These are phyloP conservation scores for Brachionus plicatilis DNA, from an alignment of 1,140 invertebrate species.

Conservation along the genomic window DNA sequence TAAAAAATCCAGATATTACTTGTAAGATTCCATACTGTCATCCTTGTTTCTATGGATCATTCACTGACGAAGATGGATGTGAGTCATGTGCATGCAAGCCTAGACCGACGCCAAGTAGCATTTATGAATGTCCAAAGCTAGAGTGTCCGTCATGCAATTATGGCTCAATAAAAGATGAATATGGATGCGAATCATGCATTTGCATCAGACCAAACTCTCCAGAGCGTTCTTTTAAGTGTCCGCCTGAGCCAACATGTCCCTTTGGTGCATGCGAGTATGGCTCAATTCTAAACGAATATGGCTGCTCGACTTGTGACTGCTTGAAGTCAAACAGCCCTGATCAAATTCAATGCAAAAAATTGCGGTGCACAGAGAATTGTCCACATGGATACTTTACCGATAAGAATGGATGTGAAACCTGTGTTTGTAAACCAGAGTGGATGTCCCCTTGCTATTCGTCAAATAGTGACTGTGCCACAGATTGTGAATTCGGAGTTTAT, in stretches of 20 bases:
- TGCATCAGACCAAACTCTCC: constrained; percentile 30
- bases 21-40: constrained; percentile 27
- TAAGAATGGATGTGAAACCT: constrained; percentile 32
- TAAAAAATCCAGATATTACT: background rate
- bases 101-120: background rate
- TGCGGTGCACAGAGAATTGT: background rate
- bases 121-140: constrained; percentile 32
- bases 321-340: background rate
- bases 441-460: background rate
- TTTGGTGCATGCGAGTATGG: constrained; percentile 24
- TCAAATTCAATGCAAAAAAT: background rate
- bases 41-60: constrained; percentile 39
- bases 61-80: constrained; percentile 38
- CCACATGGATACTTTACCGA: constrained; percentile 19
- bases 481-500: constrained; percentile 12
- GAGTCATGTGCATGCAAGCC: constrained; percentile 26
- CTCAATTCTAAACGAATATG: constrained; percentile 22
- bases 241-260: background rate
- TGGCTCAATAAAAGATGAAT: constrained; percentile 38
- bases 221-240: background rate
- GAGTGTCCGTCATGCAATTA: constrained; percentile 27
- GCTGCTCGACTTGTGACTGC: constrained; percentile 29
- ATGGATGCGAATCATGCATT: constrained; percentile 36
- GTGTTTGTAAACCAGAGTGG: constrained; percentile 19
- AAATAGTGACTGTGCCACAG: background rate